A percentile compares a stretch with the other conserved stretches of the same genome.
phyloP scores from a whole-genome alignment of 2,113 vertebrate genomes.

The Nanorana parkeri region DNA sequence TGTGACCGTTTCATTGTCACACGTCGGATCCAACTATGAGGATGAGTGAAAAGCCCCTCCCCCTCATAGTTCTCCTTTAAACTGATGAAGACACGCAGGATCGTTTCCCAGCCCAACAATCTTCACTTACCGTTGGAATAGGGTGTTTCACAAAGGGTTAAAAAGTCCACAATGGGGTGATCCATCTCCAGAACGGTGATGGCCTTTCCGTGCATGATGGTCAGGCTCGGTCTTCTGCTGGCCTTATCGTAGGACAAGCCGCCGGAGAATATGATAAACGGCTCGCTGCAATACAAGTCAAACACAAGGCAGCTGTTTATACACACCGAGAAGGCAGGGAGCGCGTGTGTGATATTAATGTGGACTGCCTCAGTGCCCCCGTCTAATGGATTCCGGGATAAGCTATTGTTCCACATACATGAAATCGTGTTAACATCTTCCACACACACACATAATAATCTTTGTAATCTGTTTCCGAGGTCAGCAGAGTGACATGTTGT shows the following conservation, averaged over 20 bases:
- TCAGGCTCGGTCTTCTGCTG: conserved; percentile 90
- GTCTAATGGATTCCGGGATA: no score
- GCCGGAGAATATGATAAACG: conserved; percentile 96
- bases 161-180: conserved; percentile 96
- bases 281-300: conserved; percentile 82
- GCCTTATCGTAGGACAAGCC: conserved; percentile 95
- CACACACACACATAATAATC: no score
- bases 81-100: no score
- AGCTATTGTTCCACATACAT: no score
- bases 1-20: no score
- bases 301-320: conserved; percentile 30
- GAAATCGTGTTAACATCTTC: no score
- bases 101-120: background rate
- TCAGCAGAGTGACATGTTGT: no score
- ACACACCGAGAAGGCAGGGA: background rate
- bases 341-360: background rate
- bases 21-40: no score
- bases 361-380: no score
- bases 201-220: conserved; percentile 98
- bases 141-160: conserved; percentile 95
- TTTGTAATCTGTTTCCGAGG: no score
- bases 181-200: conserved; percentile 99
- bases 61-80: no score
- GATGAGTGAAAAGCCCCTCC: no score
- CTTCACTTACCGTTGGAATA: conserved; percentile 92